These are phyloP conservation scores for Vespertilio murinus DNA, from an alignment of 2,797 vertebrate species.

Conservation along the genomic window DNA sequence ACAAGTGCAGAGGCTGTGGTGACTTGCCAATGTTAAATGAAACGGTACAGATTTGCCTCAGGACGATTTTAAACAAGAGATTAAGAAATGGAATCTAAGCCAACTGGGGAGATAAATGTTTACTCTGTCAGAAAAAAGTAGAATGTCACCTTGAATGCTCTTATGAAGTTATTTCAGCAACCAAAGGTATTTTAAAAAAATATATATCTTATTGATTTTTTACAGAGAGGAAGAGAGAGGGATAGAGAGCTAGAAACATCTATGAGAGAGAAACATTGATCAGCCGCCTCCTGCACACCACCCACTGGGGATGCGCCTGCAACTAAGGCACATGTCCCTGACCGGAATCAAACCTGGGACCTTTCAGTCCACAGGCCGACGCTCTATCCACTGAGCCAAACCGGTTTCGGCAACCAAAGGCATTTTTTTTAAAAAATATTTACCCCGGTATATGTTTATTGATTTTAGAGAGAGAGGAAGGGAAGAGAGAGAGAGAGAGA, in stretches of 20 bases:
- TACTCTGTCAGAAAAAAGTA: constrained; percentile 45
- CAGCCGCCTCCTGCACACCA: too few relatives aligned
- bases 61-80: constrained; percentile 64
- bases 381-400: too few relatives aligned
- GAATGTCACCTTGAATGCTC: constrained; percentile 57
- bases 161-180: constrained; percentile 68
- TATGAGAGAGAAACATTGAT: too few relatives aligned
- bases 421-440: neutral
- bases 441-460: neutral
- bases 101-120: constrained; percentile 60
- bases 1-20: constrained; percentile 33
- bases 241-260: too few relatives aligned
- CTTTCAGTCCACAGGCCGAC: too few relatives aligned
- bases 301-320: too few relatives aligned
- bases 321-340: too few relatives aligned
- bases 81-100: constrained; percentile 57
- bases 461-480: neutral
- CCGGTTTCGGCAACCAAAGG: constrained; percentile 25
- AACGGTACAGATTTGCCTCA: constrained; percentile 51
- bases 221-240: neutral
- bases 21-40: constrained; percentile 61
- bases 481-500: too few relatives aligned
- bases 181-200: neutral
- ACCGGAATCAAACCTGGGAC: too few relatives aligned
- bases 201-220: neutral